These are phyloP conservation scores for Planiliza haematocheilus DNA, from an alignment of 2,113 vertebrate species.

Conservation along the genomic window DNA sequence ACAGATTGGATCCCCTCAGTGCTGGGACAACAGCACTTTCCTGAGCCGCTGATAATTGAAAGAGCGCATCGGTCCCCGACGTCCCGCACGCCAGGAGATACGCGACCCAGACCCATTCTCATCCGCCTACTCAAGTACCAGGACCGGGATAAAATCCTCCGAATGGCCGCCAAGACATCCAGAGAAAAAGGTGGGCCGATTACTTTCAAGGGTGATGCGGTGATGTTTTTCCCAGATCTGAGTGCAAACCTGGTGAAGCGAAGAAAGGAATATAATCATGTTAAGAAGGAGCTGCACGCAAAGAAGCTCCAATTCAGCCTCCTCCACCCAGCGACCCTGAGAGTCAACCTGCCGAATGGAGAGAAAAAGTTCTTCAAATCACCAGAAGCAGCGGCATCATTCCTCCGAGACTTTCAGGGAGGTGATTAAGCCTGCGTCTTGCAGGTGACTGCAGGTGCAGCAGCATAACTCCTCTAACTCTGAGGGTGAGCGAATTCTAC, in stretches of 20 bases:
- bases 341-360: too few species aligned
- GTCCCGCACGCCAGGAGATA: neutral
- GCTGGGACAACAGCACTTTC: neutral
- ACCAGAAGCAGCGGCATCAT: too few species aligned
- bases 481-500: too few species aligned
- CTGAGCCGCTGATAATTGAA: neutral
- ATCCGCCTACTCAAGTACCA: neutral
- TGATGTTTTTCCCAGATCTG: neutral
- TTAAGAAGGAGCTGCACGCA: too few species aligned
- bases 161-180: neutral
- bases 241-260: neutral
- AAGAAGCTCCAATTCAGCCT: too few species aligned
- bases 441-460: too few species aligned
- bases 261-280: too few species aligned
- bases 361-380: too few species aligned
- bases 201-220: neutral
- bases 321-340: too few species aligned
- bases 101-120: neutral
- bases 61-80: neutral
- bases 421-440: too few species aligned
- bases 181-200: neutral
- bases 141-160: conserved; percentile 2
- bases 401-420: too few species aligned
- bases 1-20: neutral
- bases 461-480: too few species aligned